These are phyloP conservation scores for Macrochelys suwanniensis DNA, from an alignment of 2,797 vertebrate species.

Conservation along the genomic window DNA sequence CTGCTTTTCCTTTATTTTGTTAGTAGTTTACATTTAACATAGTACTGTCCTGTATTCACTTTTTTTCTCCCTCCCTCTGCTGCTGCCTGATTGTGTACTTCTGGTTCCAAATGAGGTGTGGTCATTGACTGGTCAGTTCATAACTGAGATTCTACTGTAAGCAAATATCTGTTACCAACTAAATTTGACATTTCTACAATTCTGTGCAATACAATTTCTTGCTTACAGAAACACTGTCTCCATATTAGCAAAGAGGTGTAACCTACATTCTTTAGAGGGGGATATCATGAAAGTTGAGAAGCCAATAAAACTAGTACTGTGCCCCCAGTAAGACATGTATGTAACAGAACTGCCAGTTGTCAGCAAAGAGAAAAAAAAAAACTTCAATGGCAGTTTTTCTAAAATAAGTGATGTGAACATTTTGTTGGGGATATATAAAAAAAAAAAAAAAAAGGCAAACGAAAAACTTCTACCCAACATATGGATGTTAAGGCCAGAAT, in stretches of 20 bases:
- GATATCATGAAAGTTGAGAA: neutral
- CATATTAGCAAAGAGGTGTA: neutral
- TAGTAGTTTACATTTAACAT: no score
- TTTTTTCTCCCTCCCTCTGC: no score
- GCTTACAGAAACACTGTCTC: neutral
- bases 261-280: neutral
- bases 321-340: neutral
- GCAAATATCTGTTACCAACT: neutral
- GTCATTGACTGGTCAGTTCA: no score
- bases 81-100: no score
- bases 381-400: neutral
- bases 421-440: neutral
- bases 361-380: neutral
- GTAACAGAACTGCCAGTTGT: neutral
- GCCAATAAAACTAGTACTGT: neutral
- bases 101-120: no score
- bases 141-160: neutral
- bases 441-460: no score
- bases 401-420: neutral
- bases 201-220: neutral
- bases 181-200: slow-evolving; percentile 1
- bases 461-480: neutral
- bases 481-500: neutral
- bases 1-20: no score
- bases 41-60: no score